These are phyloP conservation scores for Teleiodes luculella DNA, from an alignment of 2,888 invertebrate species.

Conservation along the genomic window DNA sequence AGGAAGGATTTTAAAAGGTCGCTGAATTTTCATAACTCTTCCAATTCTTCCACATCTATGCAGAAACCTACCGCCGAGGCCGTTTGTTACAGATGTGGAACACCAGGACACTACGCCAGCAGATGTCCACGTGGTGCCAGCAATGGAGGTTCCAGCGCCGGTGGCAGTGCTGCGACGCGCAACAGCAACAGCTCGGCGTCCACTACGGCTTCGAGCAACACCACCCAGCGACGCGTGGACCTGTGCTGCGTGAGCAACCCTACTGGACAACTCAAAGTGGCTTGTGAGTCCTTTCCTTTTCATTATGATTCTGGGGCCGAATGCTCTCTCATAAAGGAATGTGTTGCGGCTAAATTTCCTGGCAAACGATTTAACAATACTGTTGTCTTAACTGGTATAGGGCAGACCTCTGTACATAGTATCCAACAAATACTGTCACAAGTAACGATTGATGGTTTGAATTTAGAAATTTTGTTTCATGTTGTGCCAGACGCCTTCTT, in stretches of 20 bases:
- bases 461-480: constrained; percentile 21
- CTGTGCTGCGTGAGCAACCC: not conserved
- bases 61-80: too few relatives aligned
- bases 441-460: constrained; percentile 10
- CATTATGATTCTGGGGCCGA: constrained; percentile 14
- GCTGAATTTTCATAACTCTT: too few relatives aligned
- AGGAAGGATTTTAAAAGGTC: too few relatives aligned
- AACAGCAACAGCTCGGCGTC: constrained; percentile 8
- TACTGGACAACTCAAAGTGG: constrained; percentile 5
- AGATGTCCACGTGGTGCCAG: constrained; percentile 11
- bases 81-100: constrained; percentile 19
- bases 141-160: too few relatives aligned
- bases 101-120: constrained; percentile 17
- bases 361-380: constrained; percentile 2
- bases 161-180: too few relatives aligned
- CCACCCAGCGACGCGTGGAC: constrained; percentile 15
- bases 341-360: constrained; percentile 10
- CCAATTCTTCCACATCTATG: too few relatives aligned
- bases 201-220: constrained; percentile 13
- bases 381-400: constrained; percentile 1
- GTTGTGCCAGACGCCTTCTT: constrained; percentile 19
- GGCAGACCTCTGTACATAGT: not conserved
- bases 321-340: constrained; percentile 16
- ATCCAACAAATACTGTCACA: constrained; percentile 3
- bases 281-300: too few relatives aligned